phyloP scores from a whole-genome alignment of 2,113 vertebrate genomes.

The Scortum barcoo region DNA sequence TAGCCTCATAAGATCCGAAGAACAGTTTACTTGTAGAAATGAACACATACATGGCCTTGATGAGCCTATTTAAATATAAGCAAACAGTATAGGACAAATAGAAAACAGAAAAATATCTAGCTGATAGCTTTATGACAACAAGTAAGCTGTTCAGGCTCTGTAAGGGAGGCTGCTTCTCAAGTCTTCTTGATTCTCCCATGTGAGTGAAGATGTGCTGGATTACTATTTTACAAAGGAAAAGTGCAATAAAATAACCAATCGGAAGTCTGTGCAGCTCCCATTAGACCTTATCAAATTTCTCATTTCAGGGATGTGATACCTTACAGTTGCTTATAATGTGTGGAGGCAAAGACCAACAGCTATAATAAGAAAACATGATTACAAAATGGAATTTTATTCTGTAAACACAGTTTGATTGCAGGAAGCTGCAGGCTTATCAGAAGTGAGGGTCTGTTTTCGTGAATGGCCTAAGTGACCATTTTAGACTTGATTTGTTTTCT shows the following conservation, averaged over 20 bases:
- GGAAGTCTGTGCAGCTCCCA: constrained; percentile 27
- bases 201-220: constrained; percentile 13
- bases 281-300: not conserved
- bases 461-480: not conserved
- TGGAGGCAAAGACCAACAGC: not conserved
- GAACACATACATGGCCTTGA: not conserved
- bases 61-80: constrained; percentile 6
- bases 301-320: constrained; percentile 11
- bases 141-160: constrained; percentile 28
- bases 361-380: constrained; percentile 23
- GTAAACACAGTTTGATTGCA: constrained; percentile 37
- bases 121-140: constrained; percentile 17
- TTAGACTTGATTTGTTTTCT: constrained; percentile 1
- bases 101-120: constrained; percentile 13
- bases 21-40: constrained; percentile 27
- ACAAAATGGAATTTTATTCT: constrained; percentile 20
- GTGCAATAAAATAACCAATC: constrained; percentile 58
- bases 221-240: constrained; percentile 38
- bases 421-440: constrained; percentile 55
- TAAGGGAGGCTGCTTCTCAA: constrained; percentile 28
- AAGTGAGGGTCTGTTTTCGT: constrained; percentile 49
- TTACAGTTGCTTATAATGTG: constrained; percentile 27
- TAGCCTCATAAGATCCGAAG: constrained; percentile 6
- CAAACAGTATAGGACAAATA: not conserved
- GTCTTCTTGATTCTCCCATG: constrained; percentile 23